A percentile compares a stretch with the other conserved stretches of the same genome.
Evolutionary conservation across 2,888 invertebrate species (phyloP).

Genomic region (Nomada fucata): DNA sequence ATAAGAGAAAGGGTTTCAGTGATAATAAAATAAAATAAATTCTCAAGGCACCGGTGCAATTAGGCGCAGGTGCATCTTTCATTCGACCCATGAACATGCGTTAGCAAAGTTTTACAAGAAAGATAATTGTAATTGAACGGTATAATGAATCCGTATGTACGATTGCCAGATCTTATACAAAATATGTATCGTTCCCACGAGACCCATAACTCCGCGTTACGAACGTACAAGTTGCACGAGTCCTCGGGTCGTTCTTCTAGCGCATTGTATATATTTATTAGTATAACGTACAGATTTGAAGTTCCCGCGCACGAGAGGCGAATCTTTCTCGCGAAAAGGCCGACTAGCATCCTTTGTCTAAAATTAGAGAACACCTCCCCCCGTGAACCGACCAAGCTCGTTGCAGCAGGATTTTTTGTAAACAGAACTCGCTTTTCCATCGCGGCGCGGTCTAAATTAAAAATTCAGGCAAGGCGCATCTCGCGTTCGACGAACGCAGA

Average conservation of each 20-base stretch:
- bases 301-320: neutral
- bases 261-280: no score
- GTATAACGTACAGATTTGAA: no score
- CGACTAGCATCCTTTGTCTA: neutral
- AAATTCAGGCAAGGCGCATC: conserved; percentile 13
- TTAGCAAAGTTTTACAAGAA: neutral
- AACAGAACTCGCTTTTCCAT: conserved; percentile 12
- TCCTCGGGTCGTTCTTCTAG: neutral
- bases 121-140: neutral
- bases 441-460: conserved; percentile 29
- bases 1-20: neutral
- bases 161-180: no score
- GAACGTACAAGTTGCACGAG: neutral
- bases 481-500: neutral
- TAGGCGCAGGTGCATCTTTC: neutral
- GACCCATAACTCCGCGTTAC: neutral
- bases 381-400: neutral
- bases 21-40: neutral
- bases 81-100: neutral
- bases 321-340: neutral
- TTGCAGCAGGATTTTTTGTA: neutral
- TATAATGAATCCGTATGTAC: neutral
- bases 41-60: neutral
- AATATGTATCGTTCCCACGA: no score
- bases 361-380: conserved; percentile 24